Conservation (phyloP, 1,140 invertebrate genomes). For the Metaphire vulgaris region DNA sequence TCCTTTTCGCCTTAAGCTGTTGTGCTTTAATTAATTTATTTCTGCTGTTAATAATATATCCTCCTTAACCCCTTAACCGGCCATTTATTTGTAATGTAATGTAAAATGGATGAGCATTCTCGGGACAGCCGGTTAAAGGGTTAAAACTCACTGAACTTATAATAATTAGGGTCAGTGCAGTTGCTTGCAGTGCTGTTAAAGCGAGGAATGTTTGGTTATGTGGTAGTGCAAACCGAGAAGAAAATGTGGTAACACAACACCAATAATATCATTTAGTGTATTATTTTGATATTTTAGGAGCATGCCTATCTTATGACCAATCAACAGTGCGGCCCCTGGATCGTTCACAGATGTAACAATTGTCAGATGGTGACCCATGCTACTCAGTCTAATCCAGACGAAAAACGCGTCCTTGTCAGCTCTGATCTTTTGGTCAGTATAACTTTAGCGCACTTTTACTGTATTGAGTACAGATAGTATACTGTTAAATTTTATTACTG, state of each 20-base stretch:
- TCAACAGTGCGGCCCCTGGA: neutral
- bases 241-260: neutral
- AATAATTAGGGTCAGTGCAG: neutral
- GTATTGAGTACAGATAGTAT: neutral
- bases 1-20: too few species aligned
- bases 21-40: too few species aligned
- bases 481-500: neutral
- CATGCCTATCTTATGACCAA: neutral
- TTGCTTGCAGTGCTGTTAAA: too few species aligned
- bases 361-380: neutral
- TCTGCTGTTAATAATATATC: too few species aligned
- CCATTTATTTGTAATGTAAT: too few species aligned
- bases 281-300: neutral
- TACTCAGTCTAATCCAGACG: neutral
- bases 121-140: too few species aligned
- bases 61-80: too few species aligned
- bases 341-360: neutral
- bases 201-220: neutral
- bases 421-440: neutral
- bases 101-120: too few species aligned
- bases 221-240: neutral
- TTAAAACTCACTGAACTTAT: neutral
- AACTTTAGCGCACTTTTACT: neutral
- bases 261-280: neutral
- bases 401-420: neutral